Conservation (phyloP, 2,797 vertebrate genomes). For the Enteromius unitaeniatus region DNA sequence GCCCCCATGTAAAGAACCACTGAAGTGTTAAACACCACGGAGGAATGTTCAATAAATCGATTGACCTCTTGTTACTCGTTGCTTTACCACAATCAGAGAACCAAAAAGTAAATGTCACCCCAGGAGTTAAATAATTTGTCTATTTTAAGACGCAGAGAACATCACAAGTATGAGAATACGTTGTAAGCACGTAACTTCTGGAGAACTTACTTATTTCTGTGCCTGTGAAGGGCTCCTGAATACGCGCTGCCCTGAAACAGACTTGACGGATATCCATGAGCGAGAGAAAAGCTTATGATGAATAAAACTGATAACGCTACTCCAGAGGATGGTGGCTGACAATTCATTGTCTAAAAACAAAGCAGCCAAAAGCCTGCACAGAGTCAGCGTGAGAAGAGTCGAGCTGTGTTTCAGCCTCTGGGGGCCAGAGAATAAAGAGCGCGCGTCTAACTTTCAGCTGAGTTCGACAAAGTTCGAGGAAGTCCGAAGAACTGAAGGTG, state of each 20-base stretch:
- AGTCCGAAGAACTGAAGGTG: constrained; percentile 69
- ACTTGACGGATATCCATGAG: constrained; percentile 69
- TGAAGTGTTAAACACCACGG: background rate
- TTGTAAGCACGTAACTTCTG: background rate
- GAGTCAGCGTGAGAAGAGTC: constrained; percentile 48
- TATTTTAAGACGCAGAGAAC: background rate
- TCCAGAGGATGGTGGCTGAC: constrained; percentile 56
- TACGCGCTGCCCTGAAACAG: constrained; percentile 73
- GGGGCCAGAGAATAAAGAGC: constrained; percentile 3
- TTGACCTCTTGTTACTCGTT: constrained; percentile 2
- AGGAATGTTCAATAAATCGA: constrained; percentile 32
- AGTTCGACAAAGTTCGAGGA: constrained; percentile 70
- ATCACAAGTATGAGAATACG: background rate
- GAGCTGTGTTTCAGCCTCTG: constrained; percentile 32
- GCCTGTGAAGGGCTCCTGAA: constrained; percentile 71
- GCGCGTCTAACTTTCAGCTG: constrained; percentile 51
- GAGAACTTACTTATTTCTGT: constrained; percentile 75
- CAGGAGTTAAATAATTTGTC: background rate
- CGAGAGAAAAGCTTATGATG: constrained; percentile 69
- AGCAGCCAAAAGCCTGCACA: constrained; percentile 30
- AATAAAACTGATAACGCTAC: constrained; percentile 70
- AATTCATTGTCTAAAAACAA: constrained; percentile 62
- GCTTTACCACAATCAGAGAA: background rate
- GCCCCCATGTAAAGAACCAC: background rate
- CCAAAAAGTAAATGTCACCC: background rate